Evolutionary conservation across 1,140 invertebrate genomes (phyloP).

Genomic region (Formica selysi): DNA sequence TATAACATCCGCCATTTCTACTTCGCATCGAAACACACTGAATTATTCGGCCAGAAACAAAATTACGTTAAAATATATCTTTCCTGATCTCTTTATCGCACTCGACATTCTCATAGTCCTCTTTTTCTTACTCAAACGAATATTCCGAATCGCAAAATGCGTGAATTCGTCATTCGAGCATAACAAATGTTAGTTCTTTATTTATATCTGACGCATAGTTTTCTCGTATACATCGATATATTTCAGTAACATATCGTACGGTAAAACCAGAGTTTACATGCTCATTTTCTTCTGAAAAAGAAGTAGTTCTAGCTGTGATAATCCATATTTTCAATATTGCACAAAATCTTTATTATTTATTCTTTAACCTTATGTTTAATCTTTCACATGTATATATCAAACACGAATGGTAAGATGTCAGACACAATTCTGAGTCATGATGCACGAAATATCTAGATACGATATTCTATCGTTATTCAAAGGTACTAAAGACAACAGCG

Average conservation of each 20-base stretch:
- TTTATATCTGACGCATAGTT: not conserved
- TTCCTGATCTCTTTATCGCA: not conserved
- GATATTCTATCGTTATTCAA: too few relatives aligned
- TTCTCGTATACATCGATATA: not conserved
- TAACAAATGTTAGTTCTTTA: not conserved
- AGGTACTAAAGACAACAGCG: too few relatives aligned
- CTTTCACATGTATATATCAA: not conserved
- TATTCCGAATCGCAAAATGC: not conserved
- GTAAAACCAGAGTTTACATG: not conserved
- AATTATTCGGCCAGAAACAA: slow-evolving; percentile 65
- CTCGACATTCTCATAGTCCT: not conserved
- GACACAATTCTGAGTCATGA: slow-evolving; percentile 10
- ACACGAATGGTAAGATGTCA: slow-evolving; percentile 5
- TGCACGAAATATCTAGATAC: not conserved
- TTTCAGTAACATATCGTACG: slow-evolving; percentile 4
- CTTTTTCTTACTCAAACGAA: not conserved
- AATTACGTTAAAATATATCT: not conserved
- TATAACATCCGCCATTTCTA: slow-evolving; percentile 84
- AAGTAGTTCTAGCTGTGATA: not conserved
- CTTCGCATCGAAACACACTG: slow-evolving; percentile 80
- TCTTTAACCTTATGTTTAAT: slow-evolving; percentile 21
- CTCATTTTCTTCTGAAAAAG: not conserved
- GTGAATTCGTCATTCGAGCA: not conserved
- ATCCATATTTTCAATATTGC: not conserved
- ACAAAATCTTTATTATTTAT: not conserved